Percentiles rank a stretch among this genome's conserved stretches.
Evolutionary conservation across 2,888 invertebrate species (phyloP).

Genomic region (Sesia bembeciformis): DNA sequence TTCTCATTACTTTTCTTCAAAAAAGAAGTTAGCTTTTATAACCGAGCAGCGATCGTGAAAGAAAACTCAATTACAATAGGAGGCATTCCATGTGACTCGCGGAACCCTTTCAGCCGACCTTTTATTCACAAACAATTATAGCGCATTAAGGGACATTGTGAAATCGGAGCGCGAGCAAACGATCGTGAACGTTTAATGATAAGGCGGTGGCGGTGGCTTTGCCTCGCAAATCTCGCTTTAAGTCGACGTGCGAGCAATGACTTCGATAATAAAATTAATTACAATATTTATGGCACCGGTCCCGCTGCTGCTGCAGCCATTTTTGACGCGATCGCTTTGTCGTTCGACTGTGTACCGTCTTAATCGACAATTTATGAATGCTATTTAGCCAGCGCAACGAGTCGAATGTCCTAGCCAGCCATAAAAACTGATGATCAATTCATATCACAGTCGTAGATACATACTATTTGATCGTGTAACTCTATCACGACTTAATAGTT

Average conservation of each 20-base stretch:
- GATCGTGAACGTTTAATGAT: conserved; percentile 60
- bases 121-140: conserved; percentile 57
- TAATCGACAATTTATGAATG: conserved; percentile 55
- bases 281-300: conserved; percentile 50
- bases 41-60: conserved; percentile 44
- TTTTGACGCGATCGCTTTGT: conserved; percentile 41
- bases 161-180: conserved; percentile 34
- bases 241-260: conserved; percentile 57
- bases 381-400: conserved; percentile 32
- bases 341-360: conserved; percentile 47
- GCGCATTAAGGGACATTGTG: conserved; percentile 44
- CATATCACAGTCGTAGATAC: conserved; percentile 35
- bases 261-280: conserved; percentile 64
- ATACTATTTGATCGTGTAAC: conserved; percentile 24
- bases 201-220: conserved; percentile 51
- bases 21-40: conserved; percentile 63
- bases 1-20: conserved; percentile 68
- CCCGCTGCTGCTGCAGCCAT: conserved; percentile 26
- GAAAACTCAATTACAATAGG: conserved; percentile 63
- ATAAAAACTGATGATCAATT: conserved; percentile 33
- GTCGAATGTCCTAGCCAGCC: conserved; percentile 27
- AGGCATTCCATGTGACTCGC: conserved; percentile 31
- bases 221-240: conserved; percentile 58
- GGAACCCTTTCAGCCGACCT: conserved; percentile 41
- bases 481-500: neutral